Percentiles rank a stretch among this genome's conserved stretches.
These are phyloP conservation scores for Carollia perspicillata DNA, from an alignment of 2,113 vertebrate species.

Conservation along the genomic window DNA sequence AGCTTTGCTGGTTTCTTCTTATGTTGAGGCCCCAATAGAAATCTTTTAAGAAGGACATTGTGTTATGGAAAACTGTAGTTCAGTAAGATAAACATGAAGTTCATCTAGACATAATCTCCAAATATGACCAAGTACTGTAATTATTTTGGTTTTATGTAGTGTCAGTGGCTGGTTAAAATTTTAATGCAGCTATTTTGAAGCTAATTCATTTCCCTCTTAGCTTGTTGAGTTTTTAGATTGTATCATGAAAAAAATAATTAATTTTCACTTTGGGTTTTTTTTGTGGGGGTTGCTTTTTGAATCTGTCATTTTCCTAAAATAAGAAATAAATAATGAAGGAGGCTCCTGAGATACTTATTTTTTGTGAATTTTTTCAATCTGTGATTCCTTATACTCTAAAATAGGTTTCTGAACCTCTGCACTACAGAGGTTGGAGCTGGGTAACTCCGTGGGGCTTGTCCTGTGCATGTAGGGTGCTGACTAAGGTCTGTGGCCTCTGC, in stretches of 20 bases:
- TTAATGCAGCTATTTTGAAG: not conserved
- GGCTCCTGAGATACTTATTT: not conserved
- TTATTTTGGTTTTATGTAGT: not conserved
- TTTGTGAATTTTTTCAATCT: not conserved
- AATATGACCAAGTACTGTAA: not conserved
- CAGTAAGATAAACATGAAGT: not conserved
- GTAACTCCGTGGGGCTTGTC: not conserved
- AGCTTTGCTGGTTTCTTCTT: not conserved
- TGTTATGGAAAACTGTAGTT: slow-evolving; percentile 7
- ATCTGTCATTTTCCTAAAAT: not conserved
- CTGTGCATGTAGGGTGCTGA: not conserved
- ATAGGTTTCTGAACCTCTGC: not conserved
- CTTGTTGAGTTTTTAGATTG: not conserved
- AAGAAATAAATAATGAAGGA: not conserved
- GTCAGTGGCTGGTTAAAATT: not conserved
- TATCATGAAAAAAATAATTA: not conserved
- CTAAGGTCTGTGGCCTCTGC: not conserved
- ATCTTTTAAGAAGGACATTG: slow-evolving; percentile 16
- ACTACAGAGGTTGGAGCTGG: not conserved
- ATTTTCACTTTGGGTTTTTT: not conserved
- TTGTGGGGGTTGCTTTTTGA: not conserved
- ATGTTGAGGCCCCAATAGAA: not conserved
- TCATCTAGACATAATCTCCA: not conserved
- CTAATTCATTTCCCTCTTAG: not conserved
- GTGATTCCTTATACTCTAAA: not conserved